These are phyloP conservation scores for Ficedula albicollis DNA, from an alignment of 2,797 vertebrate genomes.

Conservation along the genomic window DNA sequence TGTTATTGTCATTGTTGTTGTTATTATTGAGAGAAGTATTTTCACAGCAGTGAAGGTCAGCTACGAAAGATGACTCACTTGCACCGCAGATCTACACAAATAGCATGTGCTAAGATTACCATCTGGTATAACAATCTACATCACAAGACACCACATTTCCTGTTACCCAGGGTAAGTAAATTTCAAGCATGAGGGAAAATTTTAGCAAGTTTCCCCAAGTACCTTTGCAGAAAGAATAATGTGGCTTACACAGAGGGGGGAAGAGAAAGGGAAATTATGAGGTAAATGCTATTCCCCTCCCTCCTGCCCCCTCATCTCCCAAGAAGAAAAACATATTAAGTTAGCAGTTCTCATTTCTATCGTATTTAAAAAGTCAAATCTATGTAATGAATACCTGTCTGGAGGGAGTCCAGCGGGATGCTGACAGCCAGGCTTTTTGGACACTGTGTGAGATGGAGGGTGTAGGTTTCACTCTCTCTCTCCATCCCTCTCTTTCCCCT, in stretches of 20 bases:
- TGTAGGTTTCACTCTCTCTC: not conserved
- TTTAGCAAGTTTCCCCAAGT: conserved; percentile 84
- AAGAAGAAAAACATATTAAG: conserved; percentile 64
- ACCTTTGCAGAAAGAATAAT: conserved; percentile 79
- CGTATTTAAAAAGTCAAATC: conserved; percentile 54
- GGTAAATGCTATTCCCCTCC: conserved; percentile 66
- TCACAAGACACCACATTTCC: conserved; percentile 84
- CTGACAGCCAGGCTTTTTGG: conserved; percentile 26
- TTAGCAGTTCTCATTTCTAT: conserved; percentile 50
- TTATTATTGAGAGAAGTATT: conserved; percentile 60
- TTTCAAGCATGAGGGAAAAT: conserved; percentile 85
- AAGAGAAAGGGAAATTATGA: conserved; percentile 74
- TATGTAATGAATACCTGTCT: conserved; percentile 60
- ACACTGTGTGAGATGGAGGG: conserved; percentile 8
- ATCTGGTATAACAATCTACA: conserved; percentile 87
- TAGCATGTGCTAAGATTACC: conserved; percentile 80
- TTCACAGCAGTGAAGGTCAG: conserved; percentile 76
- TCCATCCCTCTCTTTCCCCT: not conserved
- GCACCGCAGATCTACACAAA: conserved; percentile 77
- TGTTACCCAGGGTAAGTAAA: conserved; percentile 83
- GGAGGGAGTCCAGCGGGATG: not conserved
- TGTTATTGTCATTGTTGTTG: conserved; percentile 56
- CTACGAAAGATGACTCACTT: conserved; percentile 77
- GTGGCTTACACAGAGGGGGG: conserved; percentile 66
- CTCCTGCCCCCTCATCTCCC: conserved; percentile 44